Evolutionary conservation across 2,797 vertebrate genomes (phyloP).

Genomic region (Phaenicophaeus curvirostris): DNA sequence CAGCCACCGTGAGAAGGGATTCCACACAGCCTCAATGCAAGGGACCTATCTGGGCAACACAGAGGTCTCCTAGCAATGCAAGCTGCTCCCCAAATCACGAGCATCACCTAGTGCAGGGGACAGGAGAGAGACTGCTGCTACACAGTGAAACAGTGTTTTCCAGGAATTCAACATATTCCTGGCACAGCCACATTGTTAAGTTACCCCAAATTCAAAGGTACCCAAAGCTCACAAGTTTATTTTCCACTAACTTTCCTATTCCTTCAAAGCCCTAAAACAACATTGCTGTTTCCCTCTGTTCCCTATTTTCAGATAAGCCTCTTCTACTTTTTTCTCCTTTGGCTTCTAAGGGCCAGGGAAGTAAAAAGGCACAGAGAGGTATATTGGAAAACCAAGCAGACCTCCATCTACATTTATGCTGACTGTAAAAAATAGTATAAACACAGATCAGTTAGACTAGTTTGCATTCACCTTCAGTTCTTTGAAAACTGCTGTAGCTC

Average conservation of each 20-base stretch:
- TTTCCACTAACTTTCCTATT: background rate
- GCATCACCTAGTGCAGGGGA: background rate
- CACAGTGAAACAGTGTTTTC: background rate
- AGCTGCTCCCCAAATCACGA: rapidly evolving
- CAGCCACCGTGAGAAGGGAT: background rate
- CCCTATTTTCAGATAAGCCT: background rate
- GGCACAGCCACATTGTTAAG: background rate
- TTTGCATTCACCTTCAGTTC: background rate
- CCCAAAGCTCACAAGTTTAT: background rate
- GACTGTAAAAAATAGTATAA: background rate
- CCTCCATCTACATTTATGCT: background rate
- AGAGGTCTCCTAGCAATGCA: background rate
- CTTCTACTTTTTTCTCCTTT: background rate
- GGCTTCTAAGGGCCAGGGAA: background rate
- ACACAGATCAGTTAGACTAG: background rate
- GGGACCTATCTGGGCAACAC: background rate
- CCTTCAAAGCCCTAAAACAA: background rate
- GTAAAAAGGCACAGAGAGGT: background rate
- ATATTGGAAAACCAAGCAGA: background rate
- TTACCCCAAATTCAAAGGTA: background rate
- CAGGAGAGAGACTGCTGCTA: background rate
- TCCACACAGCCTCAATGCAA: background rate
- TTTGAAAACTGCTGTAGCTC: background rate
- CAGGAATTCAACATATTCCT: background rate
- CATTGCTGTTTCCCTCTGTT: background rate